These are phyloP conservation scores for Myopa tessellatipennis DNA, from an alignment of 2,888 invertebrate genomes.

Conservation along the genomic window DNA sequence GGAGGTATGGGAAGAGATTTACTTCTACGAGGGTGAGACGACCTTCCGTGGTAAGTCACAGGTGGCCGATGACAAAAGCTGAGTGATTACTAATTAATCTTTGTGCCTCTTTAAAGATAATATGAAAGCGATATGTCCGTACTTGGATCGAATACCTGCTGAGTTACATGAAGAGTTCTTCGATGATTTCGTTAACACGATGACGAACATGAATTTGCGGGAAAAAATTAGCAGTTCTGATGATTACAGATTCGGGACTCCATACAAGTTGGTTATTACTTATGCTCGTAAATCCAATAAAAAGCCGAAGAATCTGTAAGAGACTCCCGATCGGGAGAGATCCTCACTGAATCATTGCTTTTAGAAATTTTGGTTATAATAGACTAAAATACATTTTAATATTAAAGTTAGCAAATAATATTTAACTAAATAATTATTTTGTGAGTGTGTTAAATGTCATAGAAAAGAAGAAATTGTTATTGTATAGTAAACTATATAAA, in stretches of 20 bases:
- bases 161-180: slow-evolving; percentile 74
- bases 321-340: too few species aligned
- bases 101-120: slow-evolving; percentile 70
- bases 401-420: neutral
- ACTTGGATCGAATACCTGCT: slow-evolving; percentile 74
- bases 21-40: slow-evolving; percentile 46
- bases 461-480: neutral
- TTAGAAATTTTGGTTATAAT: too few species aligned
- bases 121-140: slow-evolving; percentile 78
- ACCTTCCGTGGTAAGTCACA: slow-evolving; percentile 43
- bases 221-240: slow-evolving; percentile 40
- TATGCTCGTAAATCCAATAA: slow-evolving; percentile 65
- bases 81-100: neutral
- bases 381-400: too few species aligned
- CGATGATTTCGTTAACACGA: slow-evolving; percentile 71
- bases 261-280: slow-evolving; percentile 70
- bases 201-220: slow-evolving; percentile 58
- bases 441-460: neutral
- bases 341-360: too few species aligned
- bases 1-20: slow-evolving; percentile 44
- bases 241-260: slow-evolving; percentile 68
- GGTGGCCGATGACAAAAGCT: neutral
- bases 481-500: neutral
- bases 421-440: too few species aligned
- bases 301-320: too few species aligned